Base-by-base conservation (phyloP, 2,888 invertebrate genomes). In the Belgica antarctica region DNA sequence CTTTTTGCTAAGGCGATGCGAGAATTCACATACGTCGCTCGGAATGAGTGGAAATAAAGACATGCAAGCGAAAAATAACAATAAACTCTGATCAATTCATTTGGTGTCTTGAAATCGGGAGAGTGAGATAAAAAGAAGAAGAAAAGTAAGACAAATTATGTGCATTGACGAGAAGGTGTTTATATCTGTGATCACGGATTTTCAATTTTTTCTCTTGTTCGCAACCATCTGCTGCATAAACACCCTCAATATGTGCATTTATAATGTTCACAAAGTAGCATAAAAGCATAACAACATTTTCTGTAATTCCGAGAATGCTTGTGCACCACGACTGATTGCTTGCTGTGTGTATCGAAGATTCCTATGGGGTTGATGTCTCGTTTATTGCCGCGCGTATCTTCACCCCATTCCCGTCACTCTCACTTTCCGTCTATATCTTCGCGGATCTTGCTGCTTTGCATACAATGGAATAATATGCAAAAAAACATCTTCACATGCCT, bases 41-140 rank as follows among this genome's bases (percentile, higher is more conserved):
- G 41, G 34, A 31, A 31, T 31, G 34, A 31, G 34, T 8, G 12
- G 34, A 8, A 31, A 8, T 31, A 8, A 52, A 52, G 52, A 52
- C 52, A 52, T 52, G 52, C 52, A 52, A 31, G 66, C 57, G 52
- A 34, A 70, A 70, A 72, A 71, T 72, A 72, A 72, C 71, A 71
- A 72, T 72, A 72, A 72, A 72, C 71, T 72, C 71, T 71, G 72
- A 71, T 72, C 72, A 72, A 70, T 72, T 71, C 71, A 41, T 52
- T 52, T n/a, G 10, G 41, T 22, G 3, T 52, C 52, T 52, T 22
- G 2, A 17, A 22, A 17, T 31, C 34, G 12, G 34, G 34, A 12
- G n/a, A n/a, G n/a, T n/a, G n/a, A n/a, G n/a, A n/a, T n/a, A n/a
- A 15, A 31, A 41, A 12, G 41, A 41, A 41, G 41, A 34, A 34